These are phyloP conservation scores for Ptiloglossa arizonensis DNA, from an alignment of 1,140 invertebrate species.

Conservation along the genomic window DNA sequence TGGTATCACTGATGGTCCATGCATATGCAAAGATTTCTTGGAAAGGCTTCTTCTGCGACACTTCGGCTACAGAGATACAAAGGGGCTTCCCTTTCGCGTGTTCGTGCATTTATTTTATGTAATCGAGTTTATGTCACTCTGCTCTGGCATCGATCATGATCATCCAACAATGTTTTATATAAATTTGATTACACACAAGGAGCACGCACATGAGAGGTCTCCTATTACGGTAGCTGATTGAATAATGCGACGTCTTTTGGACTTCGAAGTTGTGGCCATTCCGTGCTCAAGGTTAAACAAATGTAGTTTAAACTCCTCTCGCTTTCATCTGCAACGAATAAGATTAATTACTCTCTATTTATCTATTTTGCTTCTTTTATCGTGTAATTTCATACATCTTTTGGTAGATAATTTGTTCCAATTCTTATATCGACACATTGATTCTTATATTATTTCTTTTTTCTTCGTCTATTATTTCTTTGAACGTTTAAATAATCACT, in stretches of 20 bases:
- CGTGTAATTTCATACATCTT: too few species aligned
- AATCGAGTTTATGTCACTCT: conserved; percentile 73
- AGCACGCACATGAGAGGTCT: conserved; percentile 67
- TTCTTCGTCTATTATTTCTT: too few species aligned
- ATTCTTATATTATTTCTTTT: too few species aligned
- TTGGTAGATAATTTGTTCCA: too few species aligned
- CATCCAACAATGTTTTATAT: conserved; percentile 75
- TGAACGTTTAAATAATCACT: too few species aligned
- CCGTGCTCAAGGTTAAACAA: too few species aligned
- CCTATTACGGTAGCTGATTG: conserved; percentile 10
- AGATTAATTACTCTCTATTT: too few species aligned
- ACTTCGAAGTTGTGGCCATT: background rate
- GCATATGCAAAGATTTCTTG: conserved; percentile 76
- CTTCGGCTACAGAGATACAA: conserved; percentile 48
- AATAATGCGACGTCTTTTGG: conserved; percentile 9
- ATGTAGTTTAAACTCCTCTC: too few species aligned
- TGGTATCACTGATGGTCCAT: conserved; percentile 77
- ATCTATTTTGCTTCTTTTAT: too few species aligned
- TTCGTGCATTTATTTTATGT: conserved; percentile 75
- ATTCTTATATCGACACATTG: too few species aligned
- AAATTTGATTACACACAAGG: conserved; percentile 77
- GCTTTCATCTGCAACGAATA: too few species aligned
- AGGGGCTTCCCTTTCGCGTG: conserved; percentile 66
- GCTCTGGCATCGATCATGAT: conserved; percentile 60
- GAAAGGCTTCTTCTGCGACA: conserved; percentile 72